Evolutionary conservation across 2,797 vertebrate genomes (phyloP).

Genomic region (Tympanoctomys barrerae): DNA sequence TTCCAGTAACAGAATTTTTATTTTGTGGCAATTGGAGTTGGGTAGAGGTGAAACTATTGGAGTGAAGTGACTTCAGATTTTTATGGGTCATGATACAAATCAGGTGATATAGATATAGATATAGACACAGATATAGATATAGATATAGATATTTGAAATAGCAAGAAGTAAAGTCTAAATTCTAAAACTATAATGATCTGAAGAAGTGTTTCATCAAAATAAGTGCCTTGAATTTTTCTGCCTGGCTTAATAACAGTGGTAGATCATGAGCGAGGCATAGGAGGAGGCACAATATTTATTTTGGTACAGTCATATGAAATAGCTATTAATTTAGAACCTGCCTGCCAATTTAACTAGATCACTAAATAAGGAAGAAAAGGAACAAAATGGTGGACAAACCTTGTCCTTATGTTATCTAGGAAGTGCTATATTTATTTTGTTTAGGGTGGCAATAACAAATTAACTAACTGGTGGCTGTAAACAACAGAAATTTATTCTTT

Average conservation of each 20-base stretch:
- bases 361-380: neutral
- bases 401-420: neutral
- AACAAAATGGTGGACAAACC: neutral
- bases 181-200: neutral
- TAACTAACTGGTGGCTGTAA: neutral
- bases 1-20: neutral
- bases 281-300: constrained; percentile 3
- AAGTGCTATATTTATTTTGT: neutral
- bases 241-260: constrained; percentile 12
- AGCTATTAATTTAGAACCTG: constrained; percentile 18
- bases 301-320: neutral
- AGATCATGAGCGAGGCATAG: neutral
- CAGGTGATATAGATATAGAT: neutral
- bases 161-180: neutral
- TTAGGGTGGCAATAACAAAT: neutral
- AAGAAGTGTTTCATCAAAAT: constrained; percentile 18
- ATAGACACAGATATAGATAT: neutral
- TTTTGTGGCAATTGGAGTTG: neutral
- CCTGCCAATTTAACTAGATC: neutral
- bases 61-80: neutral
- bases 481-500: neutral
- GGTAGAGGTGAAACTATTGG: neutral
- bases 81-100: neutral
- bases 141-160: neutral
- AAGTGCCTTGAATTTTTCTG: constrained; percentile 13